Base-by-base conservation (phyloP, 2,113 vertebrate species). In the Tor tambroides region DNA sequence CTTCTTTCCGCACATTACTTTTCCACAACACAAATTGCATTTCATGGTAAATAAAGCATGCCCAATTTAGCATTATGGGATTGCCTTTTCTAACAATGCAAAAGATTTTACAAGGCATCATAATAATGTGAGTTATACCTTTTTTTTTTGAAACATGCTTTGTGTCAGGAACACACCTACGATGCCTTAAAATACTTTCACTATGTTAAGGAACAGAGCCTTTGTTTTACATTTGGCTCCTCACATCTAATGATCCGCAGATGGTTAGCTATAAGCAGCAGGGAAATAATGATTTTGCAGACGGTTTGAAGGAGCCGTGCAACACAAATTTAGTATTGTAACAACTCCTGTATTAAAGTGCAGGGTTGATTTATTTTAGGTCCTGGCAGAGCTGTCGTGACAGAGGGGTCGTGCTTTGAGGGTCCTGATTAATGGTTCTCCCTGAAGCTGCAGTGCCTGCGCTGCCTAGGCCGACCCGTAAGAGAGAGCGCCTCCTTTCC, bases 341-440 rank as follows among this genome's bases (percentile, higher is more conserved):
- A 43, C 78, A 41, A 26, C 21, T 61, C 56, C 35, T 32, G 23
- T 63, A 61, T 17, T 38, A 63, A 61, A n/a, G 30, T 41, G 56
- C 54, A 4, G 56, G 78, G 14, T 63, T 80, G 78, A 43, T 80
- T 80, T 80, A 80, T 59, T 41, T 41, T 7, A 80, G 32, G 78
- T 61, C 78, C 56, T 80, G 78, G 56, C 11, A 51, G 69, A 23
- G 26, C 32, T 41, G 63, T 80, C 69, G 15, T 84, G 26, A 79
- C 12, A 54, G 75, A 72, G 6, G 23, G 78, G 35, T 30, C 17
- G 2, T 63, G 46, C 28, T 5, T 43, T 79, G 63, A 61, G 61
- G 56, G 19, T 30, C 30, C 43, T 67, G 80, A 87, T 82, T 83
- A 81, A 82, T 72, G 78, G 32, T 54, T 86, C 30, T 71, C 49